Evolutionary conservation across 2,113 vertebrate genomes (phyloP).

Genomic region (Leptobrachium ailaonicum): DNA sequence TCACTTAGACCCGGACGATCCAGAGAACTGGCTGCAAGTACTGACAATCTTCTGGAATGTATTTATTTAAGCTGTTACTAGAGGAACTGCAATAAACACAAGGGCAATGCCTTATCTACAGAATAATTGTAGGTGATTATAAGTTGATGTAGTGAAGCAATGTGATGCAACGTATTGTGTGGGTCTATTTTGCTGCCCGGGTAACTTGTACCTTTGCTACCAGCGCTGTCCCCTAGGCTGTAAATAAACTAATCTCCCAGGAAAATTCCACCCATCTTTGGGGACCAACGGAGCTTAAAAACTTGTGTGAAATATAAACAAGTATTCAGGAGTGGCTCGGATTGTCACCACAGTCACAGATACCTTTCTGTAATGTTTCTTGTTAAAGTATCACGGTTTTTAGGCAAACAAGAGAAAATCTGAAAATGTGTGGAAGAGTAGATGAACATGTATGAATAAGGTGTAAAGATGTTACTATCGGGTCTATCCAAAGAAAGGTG

Average conservation of each 20-base stretch:
- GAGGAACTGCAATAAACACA: constrained; percentile 29
- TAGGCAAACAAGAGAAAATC: too few species aligned
- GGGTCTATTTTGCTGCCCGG: constrained; percentile 31
- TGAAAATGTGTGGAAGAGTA: too few species aligned
- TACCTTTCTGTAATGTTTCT: too few species aligned
- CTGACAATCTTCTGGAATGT: constrained; percentile 38
- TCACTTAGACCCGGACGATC: not conserved
- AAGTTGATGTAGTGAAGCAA: constrained; percentile 34
- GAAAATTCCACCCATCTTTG: not conserved
- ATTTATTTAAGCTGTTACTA: constrained; percentile 44
- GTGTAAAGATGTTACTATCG: too few species aligned
- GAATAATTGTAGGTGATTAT: constrained; percentile 41
- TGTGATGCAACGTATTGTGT: constrained; percentile 32
- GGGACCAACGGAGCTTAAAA: constrained; percentile 15
- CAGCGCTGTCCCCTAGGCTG: not conserved
- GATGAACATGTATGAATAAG: too few species aligned
- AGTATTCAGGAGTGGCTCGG: not conserved
- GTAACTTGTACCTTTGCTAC: constrained; percentile 22
- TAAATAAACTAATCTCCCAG: constrained; percentile 13
- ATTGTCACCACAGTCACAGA: not conserved
- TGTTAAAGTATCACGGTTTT: too few species aligned
- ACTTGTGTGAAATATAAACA: constrained; percentile 31
- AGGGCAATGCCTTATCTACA: constrained; percentile 18
- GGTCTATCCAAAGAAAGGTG: too few species aligned
- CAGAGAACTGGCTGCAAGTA: not conserved